These are phyloP conservation scores for human DNA, from an alignment of 2,113 vertebrate genomes.

Conservation along the genomic window DNA sequence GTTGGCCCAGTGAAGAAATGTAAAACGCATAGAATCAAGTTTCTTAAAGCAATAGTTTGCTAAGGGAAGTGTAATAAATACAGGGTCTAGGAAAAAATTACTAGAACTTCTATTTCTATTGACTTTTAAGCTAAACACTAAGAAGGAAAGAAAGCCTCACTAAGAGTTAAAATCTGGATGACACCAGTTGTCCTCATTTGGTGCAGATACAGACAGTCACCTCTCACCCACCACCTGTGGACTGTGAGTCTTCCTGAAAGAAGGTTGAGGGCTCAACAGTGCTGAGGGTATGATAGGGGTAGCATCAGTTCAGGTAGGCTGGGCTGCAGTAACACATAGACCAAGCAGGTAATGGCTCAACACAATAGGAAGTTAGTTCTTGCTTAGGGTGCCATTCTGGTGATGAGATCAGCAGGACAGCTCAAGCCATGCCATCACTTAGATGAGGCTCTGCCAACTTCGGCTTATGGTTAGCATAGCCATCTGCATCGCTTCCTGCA, in stretches of 20 bases:
- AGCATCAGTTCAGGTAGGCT: not conserved
- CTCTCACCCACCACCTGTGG: not conserved
- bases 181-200: not conserved
- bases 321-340: not conserved
- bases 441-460: not conserved
- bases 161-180: not conserved
- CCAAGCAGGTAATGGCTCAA: not conserved
- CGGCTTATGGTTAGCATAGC: not conserved
- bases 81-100: not conserved
- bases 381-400: not conserved
- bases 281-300: rapidly evolving
- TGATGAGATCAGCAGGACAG: not conserved
- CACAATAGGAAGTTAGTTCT: not conserved
- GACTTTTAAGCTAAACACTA: not conserved
- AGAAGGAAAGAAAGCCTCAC: not conserved
- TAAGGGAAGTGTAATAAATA: not conserved
- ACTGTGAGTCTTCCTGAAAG: not conserved
- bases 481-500: not conserved
- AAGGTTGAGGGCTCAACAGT: not conserved
- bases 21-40: not conserved
- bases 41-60: not conserved
- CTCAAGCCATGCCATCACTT: not conserved
- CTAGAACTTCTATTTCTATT: conserved; percentile 1
- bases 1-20: not conserved
- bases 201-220: rapidly evolving